Evolutionary conservation across 2,113 vertebrate species (phyloP).

Genomic region (Ascaphus truei): DNA sequence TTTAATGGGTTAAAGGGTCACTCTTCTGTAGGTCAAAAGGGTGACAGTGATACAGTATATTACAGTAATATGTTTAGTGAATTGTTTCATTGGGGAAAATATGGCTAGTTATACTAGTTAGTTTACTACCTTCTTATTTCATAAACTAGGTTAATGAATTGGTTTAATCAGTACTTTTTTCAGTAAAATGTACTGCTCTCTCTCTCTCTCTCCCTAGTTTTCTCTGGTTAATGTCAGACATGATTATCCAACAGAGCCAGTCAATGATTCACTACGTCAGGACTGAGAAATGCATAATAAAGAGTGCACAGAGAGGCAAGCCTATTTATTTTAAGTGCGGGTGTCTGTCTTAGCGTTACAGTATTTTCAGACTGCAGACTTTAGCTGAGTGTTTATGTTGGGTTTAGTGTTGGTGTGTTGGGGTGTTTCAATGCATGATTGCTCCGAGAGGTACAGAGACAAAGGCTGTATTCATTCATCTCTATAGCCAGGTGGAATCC

Average conservation of each 20-base stretch:
- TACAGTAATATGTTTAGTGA: too few species aligned
- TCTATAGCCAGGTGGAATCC: conserved; percentile 18
- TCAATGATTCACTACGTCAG: conserved; percentile 27
- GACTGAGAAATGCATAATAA: conserved; percentile 25
- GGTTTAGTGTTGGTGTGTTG: conserved; percentile 17
- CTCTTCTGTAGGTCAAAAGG: too few species aligned
- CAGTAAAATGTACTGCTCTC: too few species aligned
- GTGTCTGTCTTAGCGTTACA: conserved; percentile 17
- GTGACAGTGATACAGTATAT: too few species aligned
- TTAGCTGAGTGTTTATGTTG: conserved; percentile 29
- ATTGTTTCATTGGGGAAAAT: too few species aligned
- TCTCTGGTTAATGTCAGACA: conserved; percentile 27
- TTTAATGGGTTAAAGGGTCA: too few species aligned
- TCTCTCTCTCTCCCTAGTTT: neutral
- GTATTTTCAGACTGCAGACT: conserved; percentile 16
- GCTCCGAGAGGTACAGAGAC: conserved; percentile 12
- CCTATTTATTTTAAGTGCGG: conserved; percentile 30
- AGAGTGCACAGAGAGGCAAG: conserved; percentile 17
- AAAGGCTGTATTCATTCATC: conserved; percentile 26
- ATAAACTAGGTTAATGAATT: too few species aligned
- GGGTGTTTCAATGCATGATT: conserved; percentile 24
- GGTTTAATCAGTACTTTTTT: too few species aligned
- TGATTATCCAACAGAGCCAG: conserved; percentile 20
- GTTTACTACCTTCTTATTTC: too few species aligned
- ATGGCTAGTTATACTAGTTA: too few species aligned